Conservation (phyloP, 2,888 invertebrate genomes). For the Drosophila ezoana region DNA sequence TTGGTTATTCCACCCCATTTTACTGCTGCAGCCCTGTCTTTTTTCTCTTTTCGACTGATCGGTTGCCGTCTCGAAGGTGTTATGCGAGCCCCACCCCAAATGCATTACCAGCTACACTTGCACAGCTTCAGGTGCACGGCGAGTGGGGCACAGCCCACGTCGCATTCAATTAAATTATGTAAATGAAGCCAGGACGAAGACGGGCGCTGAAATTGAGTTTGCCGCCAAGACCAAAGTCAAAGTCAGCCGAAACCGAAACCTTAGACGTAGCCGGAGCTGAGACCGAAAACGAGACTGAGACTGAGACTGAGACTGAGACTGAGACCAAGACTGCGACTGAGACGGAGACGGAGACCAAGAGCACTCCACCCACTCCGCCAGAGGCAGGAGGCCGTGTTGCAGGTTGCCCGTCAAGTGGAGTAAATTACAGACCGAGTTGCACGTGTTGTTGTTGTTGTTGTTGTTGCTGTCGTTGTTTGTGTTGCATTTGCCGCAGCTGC, state of each 20-base stretch:
- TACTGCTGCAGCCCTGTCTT: not conserved
- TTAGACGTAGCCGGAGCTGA: constrained; percentile 21
- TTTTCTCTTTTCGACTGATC: constrained; percentile 9
- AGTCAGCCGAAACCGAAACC: constrained; percentile 3
- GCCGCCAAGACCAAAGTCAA: constrained; percentile 24
- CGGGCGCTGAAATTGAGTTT: constrained; percentile 54
- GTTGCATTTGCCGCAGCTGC: constrained; percentile 50
- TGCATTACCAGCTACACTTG: constrained; percentile 75
- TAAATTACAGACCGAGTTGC: constrained; percentile 63
- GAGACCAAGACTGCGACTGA: not conserved
- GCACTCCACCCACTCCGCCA: constrained; percentile 74
- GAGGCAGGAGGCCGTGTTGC: constrained; percentile 40
- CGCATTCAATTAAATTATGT: constrained; percentile 83
- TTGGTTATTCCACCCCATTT: not conserved
- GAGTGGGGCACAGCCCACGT: constrained; percentile 50
- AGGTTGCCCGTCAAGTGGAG: constrained; percentile 57
- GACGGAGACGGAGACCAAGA: constrained; percentile 13
- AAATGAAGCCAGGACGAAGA: constrained; percentile 66
- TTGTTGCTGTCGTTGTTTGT: constrained; percentile 36
- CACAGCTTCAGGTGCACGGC: constrained; percentile 15
- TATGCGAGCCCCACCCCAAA: constrained; percentile 63
- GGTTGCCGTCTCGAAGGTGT: constrained; percentile 51
- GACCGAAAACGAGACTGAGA: not conserved
- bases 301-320: not conserved
- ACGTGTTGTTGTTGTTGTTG: constrained; percentile 31